Base-by-base conservation (phyloP, 1,140 invertebrate species). In the Epicauta chinensis region DNA sequence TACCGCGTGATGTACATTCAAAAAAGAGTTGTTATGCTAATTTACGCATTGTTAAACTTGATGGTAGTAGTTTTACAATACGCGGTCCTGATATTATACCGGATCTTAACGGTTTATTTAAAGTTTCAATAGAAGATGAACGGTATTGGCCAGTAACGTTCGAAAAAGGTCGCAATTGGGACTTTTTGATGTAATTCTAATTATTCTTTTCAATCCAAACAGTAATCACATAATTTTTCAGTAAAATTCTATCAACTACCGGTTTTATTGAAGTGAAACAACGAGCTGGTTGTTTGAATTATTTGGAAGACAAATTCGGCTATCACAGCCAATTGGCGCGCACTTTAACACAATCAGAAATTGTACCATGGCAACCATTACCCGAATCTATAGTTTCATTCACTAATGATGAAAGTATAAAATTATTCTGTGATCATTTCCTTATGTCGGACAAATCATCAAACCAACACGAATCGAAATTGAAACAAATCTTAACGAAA, bases 111-210 rank as follows among this genome's bases (percentile, higher is more conserved):
- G 80, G 77, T 7, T 70, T 97, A 9, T 77, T 81, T 59, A 82
- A 86, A 71, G 87, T 94, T 15, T 78, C 80, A 51, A 77, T 94
- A 1, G 77, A 86, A 54, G 93, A 94, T 66, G 81, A 86, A 17
- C 75, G 91, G 51, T 95, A 95, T 69, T 94, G 90, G 89, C 82
- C 86, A 1, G 85, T 94, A 34, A 77, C 81, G 1, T 95, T 94
- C 73, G 81, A 88, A 56, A 76, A 81, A 45, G 80, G 83, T 13
- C 77, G 85, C 41, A 93, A 93, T 70, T 94, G 91, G 89, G 79
- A 87, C 59, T 80, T 83, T 42, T 70, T 94, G 32, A 74, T 82
- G 80, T 88, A 70, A 75, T 73, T 75, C n/a, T n/a, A n/a, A 2
- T 17, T 38, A 34, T 10, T 30, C 4, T 5, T 5, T 4, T 30